These are phyloP conservation scores for Macrostomum lignano DNA, from an alignment of 1,140 invertebrate species.

Conservation along the genomic window DNA sequence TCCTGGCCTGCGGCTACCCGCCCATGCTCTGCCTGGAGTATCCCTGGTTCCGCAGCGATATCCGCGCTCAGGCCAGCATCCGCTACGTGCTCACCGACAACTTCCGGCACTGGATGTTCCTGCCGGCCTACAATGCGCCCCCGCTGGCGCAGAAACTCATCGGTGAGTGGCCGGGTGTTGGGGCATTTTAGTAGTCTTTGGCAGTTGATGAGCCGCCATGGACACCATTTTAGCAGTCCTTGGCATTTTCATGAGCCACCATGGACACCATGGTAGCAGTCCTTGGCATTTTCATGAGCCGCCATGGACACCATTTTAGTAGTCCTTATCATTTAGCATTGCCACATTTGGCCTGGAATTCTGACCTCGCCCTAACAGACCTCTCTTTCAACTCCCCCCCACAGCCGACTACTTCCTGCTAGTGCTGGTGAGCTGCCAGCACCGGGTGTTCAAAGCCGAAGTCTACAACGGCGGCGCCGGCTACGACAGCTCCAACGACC, in stretches of 20 bases:
- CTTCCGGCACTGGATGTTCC: constrained; percentile 57
- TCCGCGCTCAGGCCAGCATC: too few species aligned
- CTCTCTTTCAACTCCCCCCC: constrained; percentile 7
- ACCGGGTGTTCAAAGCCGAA: constrained; percentile 57
- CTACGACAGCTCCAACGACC: constrained; percentile 43
- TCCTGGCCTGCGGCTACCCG: constrained; percentile 54
- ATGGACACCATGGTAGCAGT: background rate
- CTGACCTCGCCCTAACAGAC: too few species aligned
- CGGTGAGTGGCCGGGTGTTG: too few species aligned
- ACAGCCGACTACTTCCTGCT: constrained; percentile 61
- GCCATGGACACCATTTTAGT: constrained; percentile 6
- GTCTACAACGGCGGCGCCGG: constrained; percentile 15
- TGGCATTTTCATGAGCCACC: constrained; percentile 11
- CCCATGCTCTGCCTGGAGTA: constrained; percentile 42
- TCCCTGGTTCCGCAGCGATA: constrained; percentile 42
- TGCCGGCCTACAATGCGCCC: constrained; percentile 46
- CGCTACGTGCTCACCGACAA: constrained; percentile 13
- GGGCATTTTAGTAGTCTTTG: too few species aligned
- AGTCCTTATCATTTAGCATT: constrained; percentile 6
- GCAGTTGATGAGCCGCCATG: too few species aligned
- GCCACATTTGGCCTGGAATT: too few species aligned
- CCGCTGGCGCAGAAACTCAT: constrained; percentile 51
- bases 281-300: background rate
- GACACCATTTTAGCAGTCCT: too few species aligned
- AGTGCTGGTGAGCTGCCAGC: constrained; percentile 56